Conservation (phyloP, 2,888 invertebrate species). For the Scelioninae gen. 1 region DNA sequence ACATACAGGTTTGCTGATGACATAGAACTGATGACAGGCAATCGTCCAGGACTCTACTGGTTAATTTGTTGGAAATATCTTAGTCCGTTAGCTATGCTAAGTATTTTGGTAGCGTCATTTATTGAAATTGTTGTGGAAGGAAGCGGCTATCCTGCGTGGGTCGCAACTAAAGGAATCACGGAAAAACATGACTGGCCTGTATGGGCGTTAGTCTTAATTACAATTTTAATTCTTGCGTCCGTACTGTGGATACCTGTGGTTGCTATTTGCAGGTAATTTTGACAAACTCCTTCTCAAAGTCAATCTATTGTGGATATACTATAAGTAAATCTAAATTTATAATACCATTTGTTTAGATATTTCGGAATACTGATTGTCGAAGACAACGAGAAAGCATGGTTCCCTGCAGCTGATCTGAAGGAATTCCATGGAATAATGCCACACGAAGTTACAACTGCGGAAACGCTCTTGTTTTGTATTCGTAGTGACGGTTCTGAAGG, state of each 20-base stretch:
- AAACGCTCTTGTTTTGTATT: constrained; percentile 93
- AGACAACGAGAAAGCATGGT: constrained; percentile 96
- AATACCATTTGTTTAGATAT: too few species aligned
- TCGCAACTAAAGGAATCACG: constrained; percentile 89
- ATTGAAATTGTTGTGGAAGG: constrained; percentile 92
- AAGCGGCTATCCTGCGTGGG: constrained; percentile 94
- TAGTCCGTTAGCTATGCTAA: constrained; percentile 94
- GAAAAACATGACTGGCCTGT: constrained; percentile 93
- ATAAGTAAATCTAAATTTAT: too few species aligned
- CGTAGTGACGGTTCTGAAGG: constrained; percentile 93
- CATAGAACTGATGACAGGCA: constrained; percentile 97
- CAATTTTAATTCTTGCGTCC: constrained; percentile 90
- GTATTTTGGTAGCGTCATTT: constrained; percentile 93
- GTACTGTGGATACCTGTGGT: constrained; percentile 95
- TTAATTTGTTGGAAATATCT: constrained; percentile 97
- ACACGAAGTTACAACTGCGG: constrained; percentile 91
- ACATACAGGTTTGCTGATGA: constrained; percentile 93
- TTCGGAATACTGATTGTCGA: constrained; percentile 92
- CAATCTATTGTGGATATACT: too few species aligned
- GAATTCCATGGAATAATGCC: constrained; percentile 96
- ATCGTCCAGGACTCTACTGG: constrained; percentile 95
- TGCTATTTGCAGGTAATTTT: constrained; percentile 91
- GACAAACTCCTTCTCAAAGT: too few species aligned
- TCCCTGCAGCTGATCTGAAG: constrained; percentile 93
- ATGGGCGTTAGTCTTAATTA: constrained; percentile 92